Percentiles rank a stretch among this genome's conserved stretches.
Evolutionary conservation across 2,113 vertebrate genomes (phyloP).

Genomic region (Tringa solitaria): DNA sequence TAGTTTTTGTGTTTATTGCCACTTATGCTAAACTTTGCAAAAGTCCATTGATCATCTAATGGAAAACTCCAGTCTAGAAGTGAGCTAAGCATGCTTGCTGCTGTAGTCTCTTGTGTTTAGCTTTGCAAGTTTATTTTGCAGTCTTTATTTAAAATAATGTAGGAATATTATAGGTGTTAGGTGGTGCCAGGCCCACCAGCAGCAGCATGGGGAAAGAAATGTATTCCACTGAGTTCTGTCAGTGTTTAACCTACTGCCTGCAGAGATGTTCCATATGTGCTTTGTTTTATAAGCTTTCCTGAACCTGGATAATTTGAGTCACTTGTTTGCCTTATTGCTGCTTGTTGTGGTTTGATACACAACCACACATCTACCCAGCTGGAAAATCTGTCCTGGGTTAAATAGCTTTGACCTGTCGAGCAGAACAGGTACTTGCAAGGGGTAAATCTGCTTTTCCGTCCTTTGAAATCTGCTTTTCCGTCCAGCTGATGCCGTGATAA

Average conservation of each 20-base stretch:
- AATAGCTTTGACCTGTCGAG: not conserved
- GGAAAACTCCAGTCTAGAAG: not conserved
- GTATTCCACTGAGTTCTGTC: not conserved
- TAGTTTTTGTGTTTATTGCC: not conserved
- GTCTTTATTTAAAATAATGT: not conserved
- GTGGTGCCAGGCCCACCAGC: not conserved
- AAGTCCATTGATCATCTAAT: not conserved
- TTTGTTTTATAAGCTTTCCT: not conserved
- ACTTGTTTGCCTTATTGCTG: not conserved
- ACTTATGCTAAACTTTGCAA: not conserved
- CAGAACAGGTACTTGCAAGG: not conserved
- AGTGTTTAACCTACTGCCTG: not conserved
- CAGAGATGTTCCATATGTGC: not conserved
- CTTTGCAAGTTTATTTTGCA: not conserved
- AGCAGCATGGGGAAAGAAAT: not conserved
- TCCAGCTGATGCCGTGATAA: not conserved
- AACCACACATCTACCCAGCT: not conserved
- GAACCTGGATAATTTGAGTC: not conserved
- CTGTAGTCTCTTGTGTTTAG: not conserved
- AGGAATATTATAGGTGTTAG: not conserved
- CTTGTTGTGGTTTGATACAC: not conserved
- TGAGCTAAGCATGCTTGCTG: not conserved
- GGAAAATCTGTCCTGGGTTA: not conserved
- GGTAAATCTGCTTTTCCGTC: not conserved
- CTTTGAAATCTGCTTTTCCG: not conserved